These are phyloP conservation scores for Natator depressus DNA, from an alignment of 2,113 vertebrate species.

Conservation along the genomic window DNA sequence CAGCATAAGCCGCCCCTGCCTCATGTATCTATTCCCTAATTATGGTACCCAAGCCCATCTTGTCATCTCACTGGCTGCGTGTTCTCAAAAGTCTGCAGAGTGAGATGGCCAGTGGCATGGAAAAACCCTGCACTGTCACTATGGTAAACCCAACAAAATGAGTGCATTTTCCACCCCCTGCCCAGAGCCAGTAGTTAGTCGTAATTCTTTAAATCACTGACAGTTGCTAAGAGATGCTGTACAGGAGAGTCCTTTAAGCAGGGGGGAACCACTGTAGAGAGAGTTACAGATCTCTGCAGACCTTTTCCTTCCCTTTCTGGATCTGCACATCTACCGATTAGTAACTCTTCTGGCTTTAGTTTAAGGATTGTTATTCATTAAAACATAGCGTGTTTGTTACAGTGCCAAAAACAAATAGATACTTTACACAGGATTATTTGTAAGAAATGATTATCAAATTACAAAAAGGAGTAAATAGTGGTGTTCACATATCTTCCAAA, in stretches of 20 bases:
- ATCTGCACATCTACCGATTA: neutral
- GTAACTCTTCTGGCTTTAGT: neutral
- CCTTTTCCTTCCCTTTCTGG: neutral
- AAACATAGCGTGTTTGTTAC: neutral
- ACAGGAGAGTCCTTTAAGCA: neutral
- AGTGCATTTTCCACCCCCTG: constrained; percentile 7
- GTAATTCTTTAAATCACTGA: neutral
- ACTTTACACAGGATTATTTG: neutral
- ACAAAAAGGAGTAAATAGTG: neutral
- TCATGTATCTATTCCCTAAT: constrained; percentile 26
- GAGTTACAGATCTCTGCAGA: neutral
- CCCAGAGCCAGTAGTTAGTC: neutral
- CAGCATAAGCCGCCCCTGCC: constrained; percentile 32
- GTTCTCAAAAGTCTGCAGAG: constrained; percentile 42
- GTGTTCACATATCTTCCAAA: constrained; percentile 6
- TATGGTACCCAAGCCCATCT: constrained; percentile 39
- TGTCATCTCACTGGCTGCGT: neutral
- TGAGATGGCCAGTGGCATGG: constrained; percentile 21
- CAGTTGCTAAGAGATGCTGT: constrained; percentile 55
- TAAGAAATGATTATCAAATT: neutral
- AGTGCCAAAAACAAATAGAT: neutral
- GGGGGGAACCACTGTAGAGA: constrained; percentile 47
- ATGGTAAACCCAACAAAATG: constrained; percentile 14
- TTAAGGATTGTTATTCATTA: neutral
- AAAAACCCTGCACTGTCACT: neutral